Base-by-base conservation (phyloP, 2,888 invertebrate genomes). In the Coelinius sp. region DNA sequence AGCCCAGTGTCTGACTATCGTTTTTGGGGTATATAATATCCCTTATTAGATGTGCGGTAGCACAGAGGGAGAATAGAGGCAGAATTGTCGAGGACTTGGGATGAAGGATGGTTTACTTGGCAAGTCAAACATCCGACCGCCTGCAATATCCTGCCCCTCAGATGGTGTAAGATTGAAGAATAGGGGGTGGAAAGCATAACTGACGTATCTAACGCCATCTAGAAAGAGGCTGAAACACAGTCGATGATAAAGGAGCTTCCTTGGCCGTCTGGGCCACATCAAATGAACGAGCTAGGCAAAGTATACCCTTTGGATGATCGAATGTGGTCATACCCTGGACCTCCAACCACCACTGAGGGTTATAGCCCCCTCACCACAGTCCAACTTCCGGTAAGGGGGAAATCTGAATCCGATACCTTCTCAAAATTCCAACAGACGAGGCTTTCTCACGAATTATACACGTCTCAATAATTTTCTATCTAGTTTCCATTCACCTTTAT, bases 91-190 rank as follows among this genome's bases (percentile, higher is more conserved):
- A 31, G 64, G 64, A 65, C 53, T 17, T 38, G 31, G 44, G 46
- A 62, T 46, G 66, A 49, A 68, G 63, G 70, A 78, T 75, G 83
- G 82, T 83, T 84, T 82, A 83, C 82, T 83, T 82, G 83, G 81
- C 81, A 85, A 84, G 82, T 84, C 83, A 84, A 84, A 84, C 82
- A 85, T 80, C 82, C 82, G 79, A 77, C 75, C 81, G 79, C 78
- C 44, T 79, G 82, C 82, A 84, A 84, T 84, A 85, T 84, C 83
- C 83, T 80, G 79, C 76, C 77, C 67, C 75, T 71, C 77, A 73
- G 73, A 77, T 71, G n/a, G 79, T 80, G 79, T 80, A 82, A 84
- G 84, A 82, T 77, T 78, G 75, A 77, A 70, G 77, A 78, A 78
- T 80, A 74, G 77, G 44, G n/a, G 63, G 10, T 27, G 62, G 31